Base-by-base conservation (phyloP, 2,888 invertebrate genomes). In the Papilio elwesi region DNA sequence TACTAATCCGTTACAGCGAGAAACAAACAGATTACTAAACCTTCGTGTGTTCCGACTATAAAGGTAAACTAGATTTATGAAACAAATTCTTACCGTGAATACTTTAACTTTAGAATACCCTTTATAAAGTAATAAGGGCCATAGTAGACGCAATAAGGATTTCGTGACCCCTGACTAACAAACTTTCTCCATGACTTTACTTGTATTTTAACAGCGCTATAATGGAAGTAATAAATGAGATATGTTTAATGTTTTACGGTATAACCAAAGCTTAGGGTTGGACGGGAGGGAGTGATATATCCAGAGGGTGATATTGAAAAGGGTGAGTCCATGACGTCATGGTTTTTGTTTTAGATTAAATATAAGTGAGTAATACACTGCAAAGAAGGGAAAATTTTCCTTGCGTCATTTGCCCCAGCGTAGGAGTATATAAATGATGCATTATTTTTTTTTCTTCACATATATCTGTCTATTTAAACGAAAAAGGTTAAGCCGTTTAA, bases 251-350 rank as follows among this genome's bases (percentile, higher is more conserved):
- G 53, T 53, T 67, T n/a, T 16, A 59, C 36, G 65, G 57, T 43
- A 59, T 47, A 64, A 64, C 52, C 59, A 43, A 74, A 63, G 66
- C 72, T 68, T 57, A 75, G 71, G 69, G 68, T 72, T 73, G 59
- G 11, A 43, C 26, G 26, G 10, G 47, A 69, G 75, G 75, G 72
- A 73, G 49, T 52, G 55, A 74, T 68, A 75, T 72, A 70, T 70
- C 71, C 70, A 57, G 69, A 73, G 73, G 66, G 73, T 68, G 62
- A 71, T 72, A 66, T 71, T 72, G 68, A 55, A 64, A 69, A 70
- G 70, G 75, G 70, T 68, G 63, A 63, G 53, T 55, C 16, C 13
- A 71, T 68, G 64, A 70, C 64, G 69, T 73, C 73, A 73, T 53
- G 10, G n/a, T 9, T n/a, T 57, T 64, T 47, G 48, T 36, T 38